A percentile compares a stretch with the other conserved stretches of the same genome.
Evolutionary conservation across 2,797 vertebrate genomes (phyloP).

Genomic region (Pangasius sanitwongsei): DNA sequence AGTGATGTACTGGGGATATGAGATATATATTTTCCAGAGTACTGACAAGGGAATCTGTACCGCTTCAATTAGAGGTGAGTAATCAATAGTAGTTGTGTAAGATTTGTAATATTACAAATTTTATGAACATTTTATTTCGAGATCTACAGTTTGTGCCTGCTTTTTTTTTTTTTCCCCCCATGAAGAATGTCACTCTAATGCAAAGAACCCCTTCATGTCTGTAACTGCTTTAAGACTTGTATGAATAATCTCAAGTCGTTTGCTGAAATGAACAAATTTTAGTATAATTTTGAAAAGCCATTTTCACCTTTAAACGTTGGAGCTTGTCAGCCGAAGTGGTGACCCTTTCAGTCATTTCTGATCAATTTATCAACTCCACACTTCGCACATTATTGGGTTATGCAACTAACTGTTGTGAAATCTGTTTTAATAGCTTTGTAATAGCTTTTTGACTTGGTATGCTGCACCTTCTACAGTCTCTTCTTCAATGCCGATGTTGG

Average conservation of each 20-base stretch:
- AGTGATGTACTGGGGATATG: not conserved
- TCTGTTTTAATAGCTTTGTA: not conserved
- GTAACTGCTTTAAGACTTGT: not conserved
- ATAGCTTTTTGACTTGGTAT: constrained; percentile 13
- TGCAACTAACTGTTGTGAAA: not conserved
- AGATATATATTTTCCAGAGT: not conserved
- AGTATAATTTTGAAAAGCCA: not conserved
- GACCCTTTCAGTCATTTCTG: not conserved
- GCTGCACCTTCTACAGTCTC: constrained; percentile 4
- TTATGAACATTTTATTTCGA: not conserved
- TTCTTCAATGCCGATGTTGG: not conserved
- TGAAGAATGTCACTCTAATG: not conserved
- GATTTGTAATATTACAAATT: not conserved
- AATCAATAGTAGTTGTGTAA: not conserved
- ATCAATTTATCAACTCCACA: not conserved
- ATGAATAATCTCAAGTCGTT: not conserved
- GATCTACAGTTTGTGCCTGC: not conserved
- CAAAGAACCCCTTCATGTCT: not conserved
- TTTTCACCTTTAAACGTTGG: not conserved
- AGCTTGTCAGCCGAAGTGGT: no score
- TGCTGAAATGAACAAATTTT: not conserved
- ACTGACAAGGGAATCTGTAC: no score
- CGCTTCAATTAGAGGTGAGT: not conserved
- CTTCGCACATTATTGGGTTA: not conserved
- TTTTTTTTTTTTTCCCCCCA: not conserved